phyloP scores from a whole-genome alignment of 2,797 vertebrate species.

The Dryobates pubescens region DNA sequence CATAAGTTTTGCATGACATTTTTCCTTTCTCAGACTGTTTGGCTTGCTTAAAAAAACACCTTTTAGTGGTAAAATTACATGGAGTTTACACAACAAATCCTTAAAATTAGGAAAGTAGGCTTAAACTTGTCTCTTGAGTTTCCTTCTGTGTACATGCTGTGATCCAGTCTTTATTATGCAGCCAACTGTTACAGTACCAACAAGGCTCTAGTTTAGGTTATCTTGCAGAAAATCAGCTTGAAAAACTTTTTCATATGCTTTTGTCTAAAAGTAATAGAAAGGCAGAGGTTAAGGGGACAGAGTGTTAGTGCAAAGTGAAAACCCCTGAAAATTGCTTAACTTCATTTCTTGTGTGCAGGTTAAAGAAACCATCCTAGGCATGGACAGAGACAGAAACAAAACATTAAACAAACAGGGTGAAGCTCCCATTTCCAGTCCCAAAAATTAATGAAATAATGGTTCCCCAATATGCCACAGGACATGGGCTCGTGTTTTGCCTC shows the following conservation, averaged over 20 bases:
- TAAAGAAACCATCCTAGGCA: background rate
- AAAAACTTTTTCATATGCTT: background rate
- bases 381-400: background rate
- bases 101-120: background rate
- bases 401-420: background rate
- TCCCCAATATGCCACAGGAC: background rate
- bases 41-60: background rate
- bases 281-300: background rate
- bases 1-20: background rate
- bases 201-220: background rate
- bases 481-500: background rate
- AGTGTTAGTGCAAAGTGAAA: background rate
- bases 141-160: background rate
- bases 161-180: background rate
- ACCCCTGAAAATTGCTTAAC: background rate
- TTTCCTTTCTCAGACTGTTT: background rate
- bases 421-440: background rate
- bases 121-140: background rate
- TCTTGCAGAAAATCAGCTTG: background rate
- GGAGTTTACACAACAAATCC: background rate
- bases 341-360: background rate
- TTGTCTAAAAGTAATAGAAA: background rate
- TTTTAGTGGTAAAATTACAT: background rate
- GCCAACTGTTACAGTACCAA: background rate
- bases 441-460: background rate